Percentiles rank a stretch among this genome's conserved stretches.
These are phyloP conservation scores for Orycteropus afer DNA, from an alignment of 2,113 vertebrate species.

Conservation along the genomic window DNA sequence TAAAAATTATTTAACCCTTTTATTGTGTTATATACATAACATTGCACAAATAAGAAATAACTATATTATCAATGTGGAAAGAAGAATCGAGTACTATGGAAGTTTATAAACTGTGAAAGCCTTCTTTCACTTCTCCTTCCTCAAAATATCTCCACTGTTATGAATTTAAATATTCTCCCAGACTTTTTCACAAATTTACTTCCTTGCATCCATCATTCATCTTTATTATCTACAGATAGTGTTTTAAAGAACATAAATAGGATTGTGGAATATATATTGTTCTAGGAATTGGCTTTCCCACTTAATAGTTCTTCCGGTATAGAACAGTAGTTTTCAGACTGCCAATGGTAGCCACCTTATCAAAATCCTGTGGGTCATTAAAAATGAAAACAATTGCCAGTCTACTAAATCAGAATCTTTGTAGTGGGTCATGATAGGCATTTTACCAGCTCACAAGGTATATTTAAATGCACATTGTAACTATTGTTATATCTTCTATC, in stretches of 20 bases:
- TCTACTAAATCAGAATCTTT: not conserved
- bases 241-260: not conserved
- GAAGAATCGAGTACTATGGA: not conserved
- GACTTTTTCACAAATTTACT: slow-evolving; percentile 25
- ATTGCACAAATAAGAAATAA: not conserved
- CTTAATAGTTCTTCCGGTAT: not conserved
- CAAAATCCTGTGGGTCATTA: not conserved
- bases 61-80: not conserved
- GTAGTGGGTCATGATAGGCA: not conserved
- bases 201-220: not conserved
- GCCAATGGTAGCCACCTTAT: not conserved
- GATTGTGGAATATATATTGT: not conserved
- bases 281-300: slow-evolving; percentile 20
- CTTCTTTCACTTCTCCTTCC: not conserved
- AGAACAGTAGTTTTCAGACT: slow-evolving; percentile 24
- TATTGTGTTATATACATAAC: not conserved
- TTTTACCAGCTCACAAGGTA: not conserved
- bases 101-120: not conserved
- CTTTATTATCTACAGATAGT: not conserved
- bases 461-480: not conserved
- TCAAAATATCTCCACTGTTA: not conserved
- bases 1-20: not conserved
- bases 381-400: slow-evolving; percentile 21
- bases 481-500: not conserved
- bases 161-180: not conserved